Evolutionary conservation across 2,113 vertebrate species (phyloP).

Genomic region (Protomyctophum bolini): DNA sequence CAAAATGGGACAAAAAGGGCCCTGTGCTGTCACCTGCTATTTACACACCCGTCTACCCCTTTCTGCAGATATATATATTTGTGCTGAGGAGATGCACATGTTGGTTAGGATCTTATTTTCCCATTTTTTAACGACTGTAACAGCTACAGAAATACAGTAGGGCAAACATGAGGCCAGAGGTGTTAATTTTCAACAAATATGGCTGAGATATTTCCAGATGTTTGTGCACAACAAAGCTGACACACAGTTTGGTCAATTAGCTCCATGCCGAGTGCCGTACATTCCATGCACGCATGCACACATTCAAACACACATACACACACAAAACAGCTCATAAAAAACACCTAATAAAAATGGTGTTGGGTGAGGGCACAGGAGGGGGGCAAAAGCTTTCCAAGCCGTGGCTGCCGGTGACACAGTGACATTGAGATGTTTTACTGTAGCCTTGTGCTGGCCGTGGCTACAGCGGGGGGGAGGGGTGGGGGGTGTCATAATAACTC

Average conservation of each 20-base stretch:
- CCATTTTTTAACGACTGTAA: conserved; percentile 33
- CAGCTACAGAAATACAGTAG: conserved; percentile 53
- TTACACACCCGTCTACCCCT: conserved; percentile 34
- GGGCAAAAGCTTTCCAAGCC: conserved; percentile 22
- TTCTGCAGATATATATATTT: conserved; percentile 27
- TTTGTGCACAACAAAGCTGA: conserved; percentile 51
- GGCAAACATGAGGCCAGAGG: conserved; percentile 44
- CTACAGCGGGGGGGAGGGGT: conserved; percentile 19
- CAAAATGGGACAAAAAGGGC: conserved; percentile 44
- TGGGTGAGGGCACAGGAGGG: neutral
- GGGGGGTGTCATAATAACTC: conserved; percentile 10
- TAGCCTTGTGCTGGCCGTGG: conserved; percentile 33
- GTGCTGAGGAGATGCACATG: conserved; percentile 1
- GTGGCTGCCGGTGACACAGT: conserved; percentile 32
- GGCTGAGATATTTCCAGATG: conserved; percentile 56
- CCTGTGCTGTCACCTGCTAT: conserved; percentile 44
- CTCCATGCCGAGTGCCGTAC: conserved; percentile 3
- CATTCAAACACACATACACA: conserved; percentile 10
- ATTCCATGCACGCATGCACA: conserved; percentile 4
- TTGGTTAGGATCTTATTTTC: conserved; percentile 30
- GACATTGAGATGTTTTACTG: conserved; percentile 56
- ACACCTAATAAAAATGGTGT: conserved; percentile 55
- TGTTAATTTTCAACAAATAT: conserved; percentile 58
- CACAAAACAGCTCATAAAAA: conserved; percentile 26
- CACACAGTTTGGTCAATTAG: conserved; percentile 49